Conservation (phyloP, 2,797 vertebrate genomes). For the Myotis myotis region DNA sequence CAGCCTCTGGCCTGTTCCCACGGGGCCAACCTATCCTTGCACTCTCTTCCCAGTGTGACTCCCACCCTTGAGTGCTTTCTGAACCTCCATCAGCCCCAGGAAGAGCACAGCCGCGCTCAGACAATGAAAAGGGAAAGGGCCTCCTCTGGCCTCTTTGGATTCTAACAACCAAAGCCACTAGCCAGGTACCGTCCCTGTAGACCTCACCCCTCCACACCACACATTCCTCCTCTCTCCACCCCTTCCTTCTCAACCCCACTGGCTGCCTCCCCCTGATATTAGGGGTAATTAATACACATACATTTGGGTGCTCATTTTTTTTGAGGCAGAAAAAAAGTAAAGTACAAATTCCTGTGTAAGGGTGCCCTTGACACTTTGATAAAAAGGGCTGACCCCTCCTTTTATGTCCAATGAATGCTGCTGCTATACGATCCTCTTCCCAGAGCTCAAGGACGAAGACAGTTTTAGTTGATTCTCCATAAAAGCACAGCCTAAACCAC, state of each 20-base stretch:
- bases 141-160: neutral
- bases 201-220: neutral
- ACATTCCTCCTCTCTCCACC: neutral
- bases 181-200: neutral
- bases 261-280: neutral
- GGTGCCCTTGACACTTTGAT: neutral
- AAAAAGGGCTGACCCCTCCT: neutral
- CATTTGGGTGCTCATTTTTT: neutral
- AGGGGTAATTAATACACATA: neutral
- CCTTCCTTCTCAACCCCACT: neutral
- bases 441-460: neutral
- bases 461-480: neutral
- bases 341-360: neutral
- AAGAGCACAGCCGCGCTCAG: neutral
- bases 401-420: neutral
- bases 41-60: neutral
- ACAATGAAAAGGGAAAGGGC: neutral
- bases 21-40: too few species aligned
- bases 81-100: neutral
- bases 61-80: neutral
- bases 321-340: neutral
- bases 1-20: neutral
- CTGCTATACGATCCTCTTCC: neutral
- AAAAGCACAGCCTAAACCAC: neutral
- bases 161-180: neutral